phyloP scores from a whole-genome alignment of 2,888 invertebrate genomes.

The Prionchulus punctatus region DNA sequence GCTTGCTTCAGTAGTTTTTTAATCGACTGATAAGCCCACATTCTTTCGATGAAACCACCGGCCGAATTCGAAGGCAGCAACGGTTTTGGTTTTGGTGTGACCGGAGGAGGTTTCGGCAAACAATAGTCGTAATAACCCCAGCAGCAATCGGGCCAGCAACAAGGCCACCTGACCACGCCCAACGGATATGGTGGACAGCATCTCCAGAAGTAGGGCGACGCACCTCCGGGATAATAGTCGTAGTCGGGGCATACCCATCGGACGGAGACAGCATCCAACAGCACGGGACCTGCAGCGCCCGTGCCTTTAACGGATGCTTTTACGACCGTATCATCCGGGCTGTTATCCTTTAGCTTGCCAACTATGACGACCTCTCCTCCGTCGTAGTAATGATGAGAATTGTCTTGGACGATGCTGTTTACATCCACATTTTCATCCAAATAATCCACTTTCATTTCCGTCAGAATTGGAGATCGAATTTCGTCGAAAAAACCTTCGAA shows the following conservation, averaged over 20 bases:
- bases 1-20: slow-evolving; percentile 47
- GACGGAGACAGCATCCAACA: slow-evolving; percentile 48
- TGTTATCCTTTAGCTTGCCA: slow-evolving; percentile 41
- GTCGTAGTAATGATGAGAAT: slow-evolving; percentile 42
- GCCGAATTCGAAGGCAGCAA: background rate
- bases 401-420: slow-evolving; percentile 35
- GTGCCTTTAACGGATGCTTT: slow-evolving; percentile 48
- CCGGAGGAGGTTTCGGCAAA: background rate
- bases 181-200: too few species aligned
- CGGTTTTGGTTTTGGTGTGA: slow-evolving; percentile 43
- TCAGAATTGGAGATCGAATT: slow-evolving; percentile 51
- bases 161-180: too few species aligned
- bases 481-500: slow-evolving; percentile 40
- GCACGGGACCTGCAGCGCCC: slow-evolving; percentile 47
- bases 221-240: slow-evolving; percentile 16
- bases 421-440: slow-evolving; percentile 15
- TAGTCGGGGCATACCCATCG: slow-evolving; percentile 47
- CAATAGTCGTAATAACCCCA: background rate
- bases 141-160: background rate
- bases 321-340: too few species aligned
- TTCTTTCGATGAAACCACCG: slow-evolving; percentile 38
- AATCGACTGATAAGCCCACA: slow-evolving; percentile 53
- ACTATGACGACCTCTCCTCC: slow-evolving; percentile 50
- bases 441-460: slow-evolving; percentile 50
- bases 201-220: background rate